Percentiles rank a stretch among this genome's conserved stretches.
Conservation (phyloP, 2,113 vertebrate species). For the Hipposideros armiger region DNA sequence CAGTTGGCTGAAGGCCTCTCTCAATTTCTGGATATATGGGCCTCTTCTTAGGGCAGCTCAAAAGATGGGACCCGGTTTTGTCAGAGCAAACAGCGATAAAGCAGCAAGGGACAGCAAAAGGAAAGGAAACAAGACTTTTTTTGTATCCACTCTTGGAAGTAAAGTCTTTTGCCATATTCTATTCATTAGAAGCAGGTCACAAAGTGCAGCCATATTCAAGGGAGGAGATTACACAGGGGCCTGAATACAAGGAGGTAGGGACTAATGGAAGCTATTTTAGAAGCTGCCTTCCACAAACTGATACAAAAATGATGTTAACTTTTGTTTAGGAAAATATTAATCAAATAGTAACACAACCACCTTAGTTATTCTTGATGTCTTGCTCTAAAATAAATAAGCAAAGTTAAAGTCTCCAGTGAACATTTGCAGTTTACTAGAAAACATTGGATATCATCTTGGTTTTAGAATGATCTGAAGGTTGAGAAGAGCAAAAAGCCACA, state of each 20-base stretch:
- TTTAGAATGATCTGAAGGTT: neutral
- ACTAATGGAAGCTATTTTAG: neutral
- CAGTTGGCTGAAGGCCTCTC: neutral
- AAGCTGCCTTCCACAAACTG: neutral
- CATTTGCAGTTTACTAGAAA: neutral
- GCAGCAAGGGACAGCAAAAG: neutral
- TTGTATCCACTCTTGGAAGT: neutral
- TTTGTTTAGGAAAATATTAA: neutral
- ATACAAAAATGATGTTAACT: neutral
- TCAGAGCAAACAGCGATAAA: neutral
- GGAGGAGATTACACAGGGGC: neutral
- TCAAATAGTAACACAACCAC: neutral
- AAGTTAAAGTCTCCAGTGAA: neutral
- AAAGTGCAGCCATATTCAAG: neutral
- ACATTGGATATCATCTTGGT: neutral
- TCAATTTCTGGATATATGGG: neutral
- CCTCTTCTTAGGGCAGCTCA: neutral
- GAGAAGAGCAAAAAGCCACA: neutral
- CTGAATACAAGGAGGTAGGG: neutral
- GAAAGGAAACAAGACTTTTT: neutral
- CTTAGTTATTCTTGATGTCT: neutral
- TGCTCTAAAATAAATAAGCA: neutral
- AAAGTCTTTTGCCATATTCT: neutral
- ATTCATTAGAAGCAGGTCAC: neutral
- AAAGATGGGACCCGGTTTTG: neutral